Evolutionary conservation across 2,888 invertebrate genomes (phyloP).

Genomic region (Piscicola geometra): DNA sequence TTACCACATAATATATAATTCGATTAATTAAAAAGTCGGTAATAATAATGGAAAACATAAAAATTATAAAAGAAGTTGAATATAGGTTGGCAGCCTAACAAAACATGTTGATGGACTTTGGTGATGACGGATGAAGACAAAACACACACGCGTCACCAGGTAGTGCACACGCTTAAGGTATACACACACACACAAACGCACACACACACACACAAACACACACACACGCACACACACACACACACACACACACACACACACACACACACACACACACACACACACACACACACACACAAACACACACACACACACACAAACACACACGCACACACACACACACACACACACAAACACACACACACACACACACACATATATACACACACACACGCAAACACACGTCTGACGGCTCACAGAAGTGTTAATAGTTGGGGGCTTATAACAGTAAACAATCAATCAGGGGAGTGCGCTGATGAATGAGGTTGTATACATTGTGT

Average conservation of each 20-base stretch:
- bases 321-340: slow-evolving; percentile 11
- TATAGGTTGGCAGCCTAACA: no score
- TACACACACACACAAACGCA: slow-evolving; percentile 7
- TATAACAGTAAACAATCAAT: no score
- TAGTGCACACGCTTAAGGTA: not conserved
- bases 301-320: slow-evolving; percentile 15
- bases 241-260: slow-evolving; percentile 51
- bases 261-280: slow-evolving; percentile 52
- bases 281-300: slow-evolving; percentile 10
- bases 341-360: slow-evolving; percentile 15
- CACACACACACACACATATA: slow-evolving; percentile 15
- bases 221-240: not conserved
- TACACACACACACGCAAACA: slow-evolving; percentile 11
- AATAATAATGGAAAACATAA: no score
- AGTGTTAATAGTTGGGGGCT: no score
- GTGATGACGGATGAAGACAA: no score
- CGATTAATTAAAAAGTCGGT: no score
- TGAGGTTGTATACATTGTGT: no score
- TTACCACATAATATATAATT: no score
- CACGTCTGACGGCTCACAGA: not conserved
- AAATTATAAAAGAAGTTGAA: no score
- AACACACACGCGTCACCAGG: not conserved
- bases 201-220: slow-evolving; percentile 23
- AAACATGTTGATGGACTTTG: no score
- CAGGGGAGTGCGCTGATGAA: no score